A percentile compares a stretch with the other conserved stretches of the same genome.
phyloP scores from a whole-genome alignment of 2,888 invertebrate genomes.

The Dicycla oo region DNA sequence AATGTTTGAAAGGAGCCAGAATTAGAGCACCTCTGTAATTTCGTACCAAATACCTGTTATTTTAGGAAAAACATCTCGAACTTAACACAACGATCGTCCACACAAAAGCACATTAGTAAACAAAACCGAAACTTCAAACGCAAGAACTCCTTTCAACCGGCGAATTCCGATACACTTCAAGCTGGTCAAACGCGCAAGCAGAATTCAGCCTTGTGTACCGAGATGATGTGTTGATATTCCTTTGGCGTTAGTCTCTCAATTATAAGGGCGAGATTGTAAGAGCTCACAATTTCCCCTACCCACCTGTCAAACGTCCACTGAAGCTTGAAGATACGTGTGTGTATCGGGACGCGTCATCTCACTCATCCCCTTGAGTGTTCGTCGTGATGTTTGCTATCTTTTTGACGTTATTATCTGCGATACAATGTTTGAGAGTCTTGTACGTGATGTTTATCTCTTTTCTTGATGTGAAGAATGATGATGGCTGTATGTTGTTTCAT shows the following conservation, averaged over 20 bases:
- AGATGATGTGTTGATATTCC: conserved; percentile 46
- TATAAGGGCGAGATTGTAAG: conserved; percentile 55
- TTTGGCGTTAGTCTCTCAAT: conserved; percentile 42
- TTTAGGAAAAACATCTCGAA: conserved; percentile 51
- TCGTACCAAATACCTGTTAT: conserved; percentile 60
- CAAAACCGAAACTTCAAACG: conserved; percentile 70
- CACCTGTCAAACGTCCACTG: conserved; percentile 77
- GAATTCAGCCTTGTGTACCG: conserved; percentile 38
- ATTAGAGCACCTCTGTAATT: conserved; percentile 32
- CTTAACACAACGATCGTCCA: conserved; percentile 63
- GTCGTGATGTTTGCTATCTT: conserved; percentile 63
- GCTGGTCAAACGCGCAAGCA: background rate
- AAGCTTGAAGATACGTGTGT: conserved; percentile 74
- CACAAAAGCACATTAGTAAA: conserved; percentile 70
- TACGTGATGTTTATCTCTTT: conserved; percentile 58
- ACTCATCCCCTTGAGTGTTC: conserved; percentile 66
- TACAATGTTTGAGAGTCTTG: conserved; percentile 50
- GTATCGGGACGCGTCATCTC: conserved; percentile 74
- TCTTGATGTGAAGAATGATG: conserved; percentile 39
- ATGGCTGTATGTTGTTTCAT: conserved; percentile 8
- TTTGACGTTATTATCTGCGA: conserved; percentile 60
- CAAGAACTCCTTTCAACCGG: conserved; percentile 64
- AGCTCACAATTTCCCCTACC: conserved; percentile 62
- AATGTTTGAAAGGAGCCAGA: conserved; percentile 26
- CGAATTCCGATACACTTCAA: conserved; percentile 56